phyloP scores from a whole-genome alignment of 2,888 invertebrate genomes.

The Linnaemya vulpina region DNA sequence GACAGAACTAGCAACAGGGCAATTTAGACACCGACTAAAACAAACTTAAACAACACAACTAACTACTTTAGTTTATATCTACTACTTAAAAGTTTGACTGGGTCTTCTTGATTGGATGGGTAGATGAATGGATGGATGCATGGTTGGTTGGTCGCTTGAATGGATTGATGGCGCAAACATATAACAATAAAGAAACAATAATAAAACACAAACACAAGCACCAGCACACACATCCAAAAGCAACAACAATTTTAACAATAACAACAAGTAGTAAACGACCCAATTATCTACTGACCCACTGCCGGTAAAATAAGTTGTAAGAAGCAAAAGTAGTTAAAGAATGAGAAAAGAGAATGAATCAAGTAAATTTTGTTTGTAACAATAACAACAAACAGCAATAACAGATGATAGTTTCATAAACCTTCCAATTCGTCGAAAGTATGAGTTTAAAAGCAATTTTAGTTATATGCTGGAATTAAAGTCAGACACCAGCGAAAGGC shows the following conservation, averaged over 20 bases:
- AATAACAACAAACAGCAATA: conserved; percentile 9
- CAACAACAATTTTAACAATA: conserved; percentile 48
- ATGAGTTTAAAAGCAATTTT: conserved; percentile 31
- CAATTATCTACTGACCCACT: conserved; percentile 83
- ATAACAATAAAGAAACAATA: conserved; percentile 53
- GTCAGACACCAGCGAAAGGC: conserved; percentile 10
- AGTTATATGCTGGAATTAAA: conserved; percentile 16
- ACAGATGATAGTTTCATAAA: conserved; percentile 49
- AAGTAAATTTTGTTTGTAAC: conserved; percentile 42
- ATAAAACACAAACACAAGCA: conserved; percentile 34
- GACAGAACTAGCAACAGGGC: conserved; percentile 33
- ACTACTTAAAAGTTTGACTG: conserved; percentile 39
- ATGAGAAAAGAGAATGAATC: conserved; percentile 44
- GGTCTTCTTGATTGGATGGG: conserved; percentile 60
- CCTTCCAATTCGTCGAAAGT: conserved; percentile 33
- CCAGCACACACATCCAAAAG: background rate
- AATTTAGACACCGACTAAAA: conserved; percentile 39
- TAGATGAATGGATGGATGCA: conserved; percentile 38
- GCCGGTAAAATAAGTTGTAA: conserved; percentile 72
- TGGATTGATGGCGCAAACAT: conserved; percentile 60
- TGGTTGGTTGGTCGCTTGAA: conserved; percentile 32
- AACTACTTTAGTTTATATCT: conserved; percentile 57
- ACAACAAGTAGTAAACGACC: conserved; percentile 78
- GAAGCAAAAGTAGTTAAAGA: conserved; percentile 57
- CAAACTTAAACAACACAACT: conserved; percentile 43